Evolutionary conservation across 2,113 vertebrate species (phyloP), one percentile per base, ranked within the genome.

Genomic region (Myxocyprinus asiaticus): DNA sequence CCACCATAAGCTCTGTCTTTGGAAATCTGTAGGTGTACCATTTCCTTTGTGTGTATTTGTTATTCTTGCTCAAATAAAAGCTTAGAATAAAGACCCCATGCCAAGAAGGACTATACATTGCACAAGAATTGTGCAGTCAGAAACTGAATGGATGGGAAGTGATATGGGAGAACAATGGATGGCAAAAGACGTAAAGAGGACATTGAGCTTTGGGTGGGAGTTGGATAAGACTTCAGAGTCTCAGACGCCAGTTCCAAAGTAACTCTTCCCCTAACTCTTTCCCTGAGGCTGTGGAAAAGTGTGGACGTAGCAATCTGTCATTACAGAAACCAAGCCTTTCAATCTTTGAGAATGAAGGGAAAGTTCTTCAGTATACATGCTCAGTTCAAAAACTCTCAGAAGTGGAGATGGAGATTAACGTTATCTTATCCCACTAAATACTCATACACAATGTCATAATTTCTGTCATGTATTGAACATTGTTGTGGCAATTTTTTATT

Each of bases 261-360:
- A 87, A 84, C 70, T 81, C 80, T 86, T 66, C 61, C 85, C 85
- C 85, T 78, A 74, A 63, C 67, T 68, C 48, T 6, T 68, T 48
- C 67, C 67, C 17, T 4, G 67, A 68, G 67, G 48, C 67, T 68
- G 67, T 66, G 82, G 61, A 80, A 90, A 87, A 42, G 83, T 85
- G 77, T 88, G 78, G 81, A 87, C 69, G 58, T 58, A 78, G 84
- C 77, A 84, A 89, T 89, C 85, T 91, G 86, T 91, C 85, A 92
- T 92, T 90, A 92, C 62, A 83, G 75, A 85, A 65, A 83, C 68
- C 88, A 86, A 85, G 84, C 47, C 47, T 66, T 65, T 79, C 86
- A 84, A 86, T 90, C 84, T 87, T 84, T 84, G 81, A 74, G 82
- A 82, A 87, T 53, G 47, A 62, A 43, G 15, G n/a, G 79, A 82